Conservation (phyloP, 2,797 vertebrate species). For the Salarias fasciatus region DNA sequence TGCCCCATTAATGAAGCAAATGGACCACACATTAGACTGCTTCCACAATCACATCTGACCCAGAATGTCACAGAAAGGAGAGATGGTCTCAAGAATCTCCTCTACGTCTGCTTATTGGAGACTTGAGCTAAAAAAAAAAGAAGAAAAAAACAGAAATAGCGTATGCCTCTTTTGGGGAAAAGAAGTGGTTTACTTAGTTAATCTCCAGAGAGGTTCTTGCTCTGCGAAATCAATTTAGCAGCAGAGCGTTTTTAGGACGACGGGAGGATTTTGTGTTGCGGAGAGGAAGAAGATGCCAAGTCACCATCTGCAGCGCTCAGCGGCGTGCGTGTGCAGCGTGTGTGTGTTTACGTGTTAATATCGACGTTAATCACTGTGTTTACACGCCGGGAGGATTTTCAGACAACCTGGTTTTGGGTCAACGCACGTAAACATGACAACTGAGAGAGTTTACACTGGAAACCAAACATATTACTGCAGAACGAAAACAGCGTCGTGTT, state of each 20-base stretch:
- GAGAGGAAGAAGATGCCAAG: conserved; percentile 49
- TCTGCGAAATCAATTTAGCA: conserved; percentile 66
- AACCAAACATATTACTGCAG: conserved; percentile 36
- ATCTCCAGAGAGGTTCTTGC: conserved; percentile 51
- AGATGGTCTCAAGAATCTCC: conserved; percentile 52
- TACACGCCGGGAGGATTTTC: conserved; percentile 25
- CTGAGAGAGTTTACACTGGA: conserved; percentile 19
- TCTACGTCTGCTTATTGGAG: conserved; percentile 46
- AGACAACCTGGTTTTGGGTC: conserved; percentile 37
- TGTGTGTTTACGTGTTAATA: conserved; percentile 33
- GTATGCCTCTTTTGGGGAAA: conserved; percentile 45
- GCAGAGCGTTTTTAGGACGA: conserved; percentile 53
- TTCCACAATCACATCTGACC: conserved; percentile 64
- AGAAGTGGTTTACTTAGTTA: conserved; percentile 65
- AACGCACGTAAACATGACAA: conserved; percentile 34
- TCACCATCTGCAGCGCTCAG: conserved; percentile 45
- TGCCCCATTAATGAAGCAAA: conserved; percentile 78
- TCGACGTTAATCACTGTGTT: conserved; percentile 48
- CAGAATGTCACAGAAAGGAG: conserved; percentile 55
- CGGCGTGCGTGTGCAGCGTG: too few species aligned
- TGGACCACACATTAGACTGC: conserved; percentile 75
- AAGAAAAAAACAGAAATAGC: too few species aligned
- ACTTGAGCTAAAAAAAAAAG: conserved; percentile 30
- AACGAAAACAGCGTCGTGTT: conserved; percentile 18
- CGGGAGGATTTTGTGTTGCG: conserved; percentile 31